phyloP scores from a whole-genome alignment of 2,888 invertebrate species.

The Ophion ventricosus region DNA sequence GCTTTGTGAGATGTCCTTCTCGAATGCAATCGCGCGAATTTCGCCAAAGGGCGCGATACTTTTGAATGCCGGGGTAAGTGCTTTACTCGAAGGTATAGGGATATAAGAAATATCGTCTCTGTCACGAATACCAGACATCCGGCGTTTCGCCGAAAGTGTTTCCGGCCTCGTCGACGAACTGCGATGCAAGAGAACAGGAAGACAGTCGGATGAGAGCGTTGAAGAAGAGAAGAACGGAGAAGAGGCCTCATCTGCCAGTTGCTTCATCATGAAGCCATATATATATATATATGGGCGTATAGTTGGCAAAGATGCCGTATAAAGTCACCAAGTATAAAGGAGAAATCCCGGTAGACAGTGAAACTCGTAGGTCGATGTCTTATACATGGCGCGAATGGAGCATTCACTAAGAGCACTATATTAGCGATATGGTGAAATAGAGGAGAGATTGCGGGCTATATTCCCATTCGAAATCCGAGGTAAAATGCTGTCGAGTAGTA shows the following conservation, averaged over 20 bases:
- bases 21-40: conserved; percentile 1
- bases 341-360: conserved; percentile 18
- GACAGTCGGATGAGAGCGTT: conserved; percentile 21
- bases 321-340: conserved; percentile 37
- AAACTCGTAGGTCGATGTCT: conserved; percentile 24
- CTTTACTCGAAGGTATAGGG: neutral
- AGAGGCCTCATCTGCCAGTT: conserved; percentile 25
- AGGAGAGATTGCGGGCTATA: conserved; percentile 46
- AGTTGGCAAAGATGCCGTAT: conserved; percentile 15
- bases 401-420: conserved; percentile 28
- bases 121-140: conserved; percentile 50
- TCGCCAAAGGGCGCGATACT: conserved; percentile 18
- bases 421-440: conserved; percentile 22
- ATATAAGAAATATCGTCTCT: conserved; percentile 3
- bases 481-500: conserved; percentile 53
- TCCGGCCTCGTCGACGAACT: conserved; percentile 46
- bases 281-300: neutral
- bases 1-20: neutral
- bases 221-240: conserved; percentile 22
- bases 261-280: conserved; percentile 8
- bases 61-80: conserved; percentile 7
- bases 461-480: conserved; percentile 57
- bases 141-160: conserved; percentile 59
- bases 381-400: conserved; percentile 13
- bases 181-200: conserved; percentile 31